A percentile compares a stretch with the other conserved stretches of the same genome.
Conservation (phyloP, 2,888 invertebrate species). For the Uropetala carovei region DNA sequence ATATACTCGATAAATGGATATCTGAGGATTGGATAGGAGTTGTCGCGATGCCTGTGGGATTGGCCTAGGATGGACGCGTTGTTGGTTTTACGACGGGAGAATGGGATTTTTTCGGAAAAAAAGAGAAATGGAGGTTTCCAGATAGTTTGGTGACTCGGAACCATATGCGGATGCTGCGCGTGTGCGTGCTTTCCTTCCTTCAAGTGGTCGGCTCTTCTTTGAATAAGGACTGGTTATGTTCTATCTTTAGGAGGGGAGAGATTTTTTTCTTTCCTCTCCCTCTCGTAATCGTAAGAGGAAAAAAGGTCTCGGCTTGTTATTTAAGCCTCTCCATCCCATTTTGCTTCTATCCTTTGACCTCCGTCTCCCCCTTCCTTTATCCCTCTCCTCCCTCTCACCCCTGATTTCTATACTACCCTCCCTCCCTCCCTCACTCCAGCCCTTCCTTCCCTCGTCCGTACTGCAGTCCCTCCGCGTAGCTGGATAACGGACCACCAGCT, state of each 20-base stretch:
- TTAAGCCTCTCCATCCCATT: background rate
- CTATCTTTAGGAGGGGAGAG: background rate
- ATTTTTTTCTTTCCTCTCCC: background rate
- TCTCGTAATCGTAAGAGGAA: background rate
- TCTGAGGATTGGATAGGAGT: background rate
- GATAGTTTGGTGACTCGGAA: background rate
- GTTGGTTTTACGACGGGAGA: background rate
- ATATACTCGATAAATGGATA: too few relatives aligned
- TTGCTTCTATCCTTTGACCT: background rate
- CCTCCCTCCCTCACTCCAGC: conserved; percentile 1
- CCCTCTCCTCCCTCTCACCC: background rate
- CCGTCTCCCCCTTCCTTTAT: background rate
- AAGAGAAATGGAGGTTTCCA: background rate
- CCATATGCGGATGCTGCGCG: background rate
- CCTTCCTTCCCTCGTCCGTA: background rate
- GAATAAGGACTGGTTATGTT: background rate
- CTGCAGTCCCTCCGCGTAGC: background rate
- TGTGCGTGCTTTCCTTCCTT: background rate
- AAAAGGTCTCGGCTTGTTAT: background rate
- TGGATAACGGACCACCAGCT: background rate
- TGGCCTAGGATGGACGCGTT: background rate
- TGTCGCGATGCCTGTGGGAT: background rate
- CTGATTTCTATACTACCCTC: background rate
- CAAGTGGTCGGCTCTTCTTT: background rate
- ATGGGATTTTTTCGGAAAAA: background rate